These are phyloP conservation scores for Plemyria rubiginata DNA, from an alignment of 2,888 invertebrate species.

Conservation along the genomic window DNA sequence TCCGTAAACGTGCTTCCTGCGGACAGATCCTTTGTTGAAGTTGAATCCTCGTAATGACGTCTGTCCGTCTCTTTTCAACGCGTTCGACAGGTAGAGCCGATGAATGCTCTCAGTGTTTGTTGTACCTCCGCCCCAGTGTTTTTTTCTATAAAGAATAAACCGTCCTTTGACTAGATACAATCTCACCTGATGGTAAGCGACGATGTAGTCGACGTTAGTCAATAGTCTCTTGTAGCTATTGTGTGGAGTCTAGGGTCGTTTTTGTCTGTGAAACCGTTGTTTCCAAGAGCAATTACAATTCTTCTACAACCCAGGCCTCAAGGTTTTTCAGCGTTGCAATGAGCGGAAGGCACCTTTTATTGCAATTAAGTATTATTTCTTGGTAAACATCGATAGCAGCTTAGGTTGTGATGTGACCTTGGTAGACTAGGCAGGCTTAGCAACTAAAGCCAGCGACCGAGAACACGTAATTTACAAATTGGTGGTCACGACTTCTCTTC, in stretches of 20 bases:
- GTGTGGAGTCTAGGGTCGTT: slow-evolving; percentile 42
- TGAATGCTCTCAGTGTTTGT: slow-evolving; percentile 39
- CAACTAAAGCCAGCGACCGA: slow-evolving; percentile 62
- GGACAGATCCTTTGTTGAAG: slow-evolving; percentile 69
- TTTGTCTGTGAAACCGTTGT: slow-evolving; percentile 48
- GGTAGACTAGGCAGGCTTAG: slow-evolving; percentile 66
- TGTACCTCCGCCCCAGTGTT: slow-evolving; percentile 25
- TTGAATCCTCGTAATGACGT: slow-evolving; percentile 76
- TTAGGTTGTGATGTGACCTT: slow-evolving; percentile 68
- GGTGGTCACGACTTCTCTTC: slow-evolving; percentile 68
- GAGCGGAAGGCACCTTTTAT: slow-evolving; percentile 42
- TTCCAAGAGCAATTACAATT: slow-evolving; percentile 45
- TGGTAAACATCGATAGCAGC: slow-evolving; percentile 63
- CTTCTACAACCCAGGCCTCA: slow-evolving; percentile 41
- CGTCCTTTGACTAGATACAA: too few relatives aligned
- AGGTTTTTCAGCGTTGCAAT: slow-evolving; percentile 46
- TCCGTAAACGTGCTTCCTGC: slow-evolving; percentile 71
- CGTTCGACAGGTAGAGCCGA: slow-evolving; percentile 59
- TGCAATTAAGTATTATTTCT: slow-evolving; percentile 56
- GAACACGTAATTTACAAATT: slow-evolving; percentile 69
- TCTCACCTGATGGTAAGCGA: too few relatives aligned
- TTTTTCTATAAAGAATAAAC: too few relatives aligned
- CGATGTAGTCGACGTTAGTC: too few relatives aligned
- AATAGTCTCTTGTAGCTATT: slow-evolving; percentile 34
- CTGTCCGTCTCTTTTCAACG: slow-evolving; percentile 77